These are phyloP conservation scores for Drosophila mulleri DNA, from an alignment of 2,888 invertebrate species.

Conservation along the genomic window DNA sequence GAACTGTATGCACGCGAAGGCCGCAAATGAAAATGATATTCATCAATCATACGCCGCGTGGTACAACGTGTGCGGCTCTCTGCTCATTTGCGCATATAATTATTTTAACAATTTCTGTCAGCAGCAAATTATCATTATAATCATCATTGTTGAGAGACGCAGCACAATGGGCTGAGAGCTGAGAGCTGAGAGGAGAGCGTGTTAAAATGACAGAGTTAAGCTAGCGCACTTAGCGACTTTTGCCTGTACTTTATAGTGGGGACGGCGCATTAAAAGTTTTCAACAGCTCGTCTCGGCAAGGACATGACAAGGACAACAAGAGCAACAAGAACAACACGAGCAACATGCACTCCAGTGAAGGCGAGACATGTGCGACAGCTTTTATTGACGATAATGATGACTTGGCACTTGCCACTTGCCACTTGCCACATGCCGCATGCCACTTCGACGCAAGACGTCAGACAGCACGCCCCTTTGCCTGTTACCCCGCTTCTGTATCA, in stretches of 20 bases:
- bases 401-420: conserved; percentile 51
- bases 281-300: conserved; percentile 54
- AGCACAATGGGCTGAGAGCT: conserved; percentile 25
- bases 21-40: conserved; percentile 50
- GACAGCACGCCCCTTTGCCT: background rate
- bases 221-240: conserved; percentile 62
- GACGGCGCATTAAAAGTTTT: conserved; percentile 73
- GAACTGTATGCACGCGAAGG: conserved; percentile 15
- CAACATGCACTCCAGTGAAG: conserved; percentile 70
- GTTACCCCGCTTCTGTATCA: background rate
- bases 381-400: conserved; percentile 83
- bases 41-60: conserved; percentile 72
- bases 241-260: conserved; percentile 29
- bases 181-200: conserved; percentile 26
- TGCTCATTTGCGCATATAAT: conserved; percentile 68
- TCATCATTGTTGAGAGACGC: conserved; percentile 35
- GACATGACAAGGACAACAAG: conserved; percentile 57
- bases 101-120: conserved; percentile 71
- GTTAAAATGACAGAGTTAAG: conserved; percentile 76
- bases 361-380: conserved; percentile 77
- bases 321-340: conserved; percentile 53
- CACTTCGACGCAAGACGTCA: conserved; percentile 27
- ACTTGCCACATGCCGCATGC: conserved; percentile 49
- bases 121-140: conserved; percentile 47
- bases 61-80: background rate